Base-by-base conservation (phyloP, 2,888 invertebrate species). In the Drosophila borborema region DNA sequence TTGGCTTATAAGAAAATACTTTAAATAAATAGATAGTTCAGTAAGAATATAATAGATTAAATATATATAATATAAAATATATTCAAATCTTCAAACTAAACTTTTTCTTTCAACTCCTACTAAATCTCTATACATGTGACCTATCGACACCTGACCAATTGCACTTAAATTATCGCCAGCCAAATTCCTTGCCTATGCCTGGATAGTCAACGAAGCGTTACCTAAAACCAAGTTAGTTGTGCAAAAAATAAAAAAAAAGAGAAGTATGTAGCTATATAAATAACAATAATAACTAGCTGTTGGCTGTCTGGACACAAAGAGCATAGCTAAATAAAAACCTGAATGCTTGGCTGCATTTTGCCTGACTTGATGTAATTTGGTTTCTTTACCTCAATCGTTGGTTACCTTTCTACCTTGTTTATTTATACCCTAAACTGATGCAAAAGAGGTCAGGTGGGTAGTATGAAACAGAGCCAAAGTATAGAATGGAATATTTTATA, bases 351-450 rank as follows among this genome's bases (percentile, higher is more conserved):
- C 69, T 85, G 85, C 87, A 82, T 87, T 84, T 86, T 80, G 82
- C 82, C 84, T 86, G 87, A 78, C 74, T 84, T 86, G 72, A 82
- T 86, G 85, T 86, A 85, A 85, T 85, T 84, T 86, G 59, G 78
- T 78, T 81, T 67, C 75, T 72, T 73, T 73, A 53, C 72, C 56
- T 80, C 60, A 68, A 36, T 49, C 72, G 76, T 61, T 62, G 69
- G 58, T 60, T 64, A 61, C 63, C 70, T 51, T 36, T 51, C 51
- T 36, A 18, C 34, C 51, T 67, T 68, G 36, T 53, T 43, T 73
- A 46, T 56, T 23, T 58, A 68, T 66, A 59, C 63, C 58, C 51
- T 69, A 28, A 41, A 36, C 18, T 14, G 16, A n/a, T 8, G 5
- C 14, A 40, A 66, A 45, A 23, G 31, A 23, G 40, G 23, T 51